These are phyloP conservation scores for human DNA, from an alignment of 2,113 vertebrate species.

Conservation along the genomic window DNA sequence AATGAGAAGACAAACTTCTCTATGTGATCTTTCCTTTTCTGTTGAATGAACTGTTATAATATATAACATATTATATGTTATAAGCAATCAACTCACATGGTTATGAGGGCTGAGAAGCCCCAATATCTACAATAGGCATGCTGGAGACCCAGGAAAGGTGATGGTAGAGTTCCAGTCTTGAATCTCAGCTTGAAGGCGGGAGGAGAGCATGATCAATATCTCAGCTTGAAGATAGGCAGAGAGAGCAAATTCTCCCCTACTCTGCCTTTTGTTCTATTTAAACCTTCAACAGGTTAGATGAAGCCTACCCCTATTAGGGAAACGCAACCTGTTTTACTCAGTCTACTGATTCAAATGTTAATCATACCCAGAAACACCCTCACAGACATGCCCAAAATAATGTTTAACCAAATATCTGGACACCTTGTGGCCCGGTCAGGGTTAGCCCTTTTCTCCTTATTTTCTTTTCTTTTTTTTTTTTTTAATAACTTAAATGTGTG, in stretches of 20 bases:
- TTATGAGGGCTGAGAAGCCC: background rate
- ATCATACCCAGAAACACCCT: background rate
- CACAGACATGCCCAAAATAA: background rate
- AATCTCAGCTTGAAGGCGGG: background rate
- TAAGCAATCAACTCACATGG: background rate
- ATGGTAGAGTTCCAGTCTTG: background rate
- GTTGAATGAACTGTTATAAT: background rate
- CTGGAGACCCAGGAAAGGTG: background rate
- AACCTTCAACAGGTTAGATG: background rate
- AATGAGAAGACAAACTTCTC: background rate
- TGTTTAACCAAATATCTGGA: background rate
- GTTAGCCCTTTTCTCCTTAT: background rate
- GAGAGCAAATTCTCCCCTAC: background rate
- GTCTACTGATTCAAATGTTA: background rate
- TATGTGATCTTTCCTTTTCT: background rate
- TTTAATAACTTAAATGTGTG: background rate
- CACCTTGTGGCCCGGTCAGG: background rate
- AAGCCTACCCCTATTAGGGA: background rate
- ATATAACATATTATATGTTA: background rate
- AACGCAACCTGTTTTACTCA: background rate
- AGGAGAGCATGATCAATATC: background rate
- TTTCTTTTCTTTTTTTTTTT: background rate
- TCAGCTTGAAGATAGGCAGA: background rate
- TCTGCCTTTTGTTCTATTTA: background rate
- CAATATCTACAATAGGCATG: background rate